phyloP scores from a whole-genome alignment of 2,113 vertebrate species.

The Zeus faber region DNA sequence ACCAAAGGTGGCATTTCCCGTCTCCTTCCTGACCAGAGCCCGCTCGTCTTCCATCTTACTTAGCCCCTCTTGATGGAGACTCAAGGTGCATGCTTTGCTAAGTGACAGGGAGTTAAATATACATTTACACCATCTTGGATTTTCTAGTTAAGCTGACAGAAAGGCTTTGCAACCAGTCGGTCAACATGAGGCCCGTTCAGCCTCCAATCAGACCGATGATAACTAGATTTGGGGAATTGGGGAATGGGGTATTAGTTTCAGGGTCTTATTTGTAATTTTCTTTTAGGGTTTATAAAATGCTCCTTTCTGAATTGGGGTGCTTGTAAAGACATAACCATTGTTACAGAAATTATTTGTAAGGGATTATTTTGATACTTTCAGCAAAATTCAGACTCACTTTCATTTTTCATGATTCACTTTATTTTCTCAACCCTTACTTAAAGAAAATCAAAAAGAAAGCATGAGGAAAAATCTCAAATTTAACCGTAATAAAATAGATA shows the following conservation, averaged over 20 bases:
- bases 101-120: conserved; percentile 79
- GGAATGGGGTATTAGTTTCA: conserved; percentile 32
- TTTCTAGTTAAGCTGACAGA: conserved; percentile 74
- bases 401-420: no score
- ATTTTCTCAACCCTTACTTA: not conserved
- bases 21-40: conserved; percentile 64
- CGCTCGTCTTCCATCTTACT: conserved; percentile 75
- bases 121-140: conserved; percentile 71
- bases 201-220: conserved; percentile 66
- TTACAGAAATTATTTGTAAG: not conserved
- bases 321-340: not conserved
- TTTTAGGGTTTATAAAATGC: no score
- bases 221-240: conserved; percentile 31
- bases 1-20: conserved; percentile 73
- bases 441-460: conserved; percentile 18
- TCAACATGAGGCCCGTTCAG: conserved; percentile 65
- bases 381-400: not conserved
- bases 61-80: conserved; percentile 71
- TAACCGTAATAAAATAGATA: conserved; percentile 79
- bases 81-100: conserved; percentile 70
- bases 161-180: conserved; percentile 57
- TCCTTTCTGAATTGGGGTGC: not conserved
- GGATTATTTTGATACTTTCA: conserved; percentile 14
- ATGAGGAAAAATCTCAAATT: conserved; percentile 43
- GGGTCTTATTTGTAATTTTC: conserved; percentile 37